Evolutionary conservation across 2,888 invertebrate genomes (phyloP), one percentile per base, ranked within the genome.

Genomic region (Sarcophaga subvicina): DNA sequence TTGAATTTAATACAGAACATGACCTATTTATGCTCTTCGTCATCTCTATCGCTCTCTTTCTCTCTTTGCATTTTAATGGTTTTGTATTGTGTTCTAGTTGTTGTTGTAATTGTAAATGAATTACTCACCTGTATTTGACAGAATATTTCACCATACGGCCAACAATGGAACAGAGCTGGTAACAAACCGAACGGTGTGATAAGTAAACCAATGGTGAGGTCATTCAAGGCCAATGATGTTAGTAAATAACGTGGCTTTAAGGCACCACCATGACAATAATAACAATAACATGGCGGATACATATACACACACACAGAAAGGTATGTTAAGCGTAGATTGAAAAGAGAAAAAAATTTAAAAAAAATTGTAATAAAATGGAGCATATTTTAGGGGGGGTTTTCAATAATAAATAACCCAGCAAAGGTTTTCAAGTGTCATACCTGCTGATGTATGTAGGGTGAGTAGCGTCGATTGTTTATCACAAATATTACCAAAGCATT

Each of bases 71-170:
- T n/a, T n/a, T 45, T 69, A 45, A 10, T 37, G 2, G 1, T 47
- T 47, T 20, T 70, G 49, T 22, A 70, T 63, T 64, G 25, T 64
- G 63, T 8, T 64, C 1, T 27, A 1, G 54, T 17, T 54, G 54
- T 54, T 54, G 54, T 14, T 54, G 54, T 54, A 2, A 37, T 37
- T 14, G 12, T 54, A 54, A 54, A 49, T 14, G 11, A 49, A 6
- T 47, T 3, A 88, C 91, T 94, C 94, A 97, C 97, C 96, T 98
- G 98, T 92, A 98, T 97, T 94, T 97, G 97, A 94, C 98, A 98
- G 93, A 97, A 96, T 91, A 97, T 96, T 94, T 97, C 97, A 80
- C 97, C 97, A 94, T 97, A 98, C 59, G 98, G 98, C 97, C 98
- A 98, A 93, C 98, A 98, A 93, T 96, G 96, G 91, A 97, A 96